Evolutionary conservation across 2,888 invertebrate genomes (phyloP), one percentile per base, ranked within the genome.

Genomic region (Calliopum simillimum): DNA sequence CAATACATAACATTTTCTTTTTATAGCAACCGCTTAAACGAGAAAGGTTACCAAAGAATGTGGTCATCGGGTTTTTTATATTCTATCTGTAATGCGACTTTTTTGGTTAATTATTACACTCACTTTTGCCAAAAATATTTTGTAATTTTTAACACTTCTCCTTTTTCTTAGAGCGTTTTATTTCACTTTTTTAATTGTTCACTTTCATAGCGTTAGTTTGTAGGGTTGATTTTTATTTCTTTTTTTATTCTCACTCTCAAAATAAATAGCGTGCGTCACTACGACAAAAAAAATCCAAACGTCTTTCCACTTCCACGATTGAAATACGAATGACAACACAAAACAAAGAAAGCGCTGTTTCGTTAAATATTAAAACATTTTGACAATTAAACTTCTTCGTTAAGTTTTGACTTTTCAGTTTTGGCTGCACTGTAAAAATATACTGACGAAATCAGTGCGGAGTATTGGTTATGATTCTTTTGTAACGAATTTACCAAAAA

Each of bases 281-380:
- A 62, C 19, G 1, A 0, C 8, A 11, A 8, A 49, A 43, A 14
- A 41, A 4, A 19, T 1, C 3, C 3, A 44, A 16, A 64, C 14
- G 21, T 47, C 21, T 43, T 33, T 19, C 23, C 19, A 49, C 49
- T 19, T 65, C 53, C 53, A 65, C 55, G 55, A 11, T 16, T 21
- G 16, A 55, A 65, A 65, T 14, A 56, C 65, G 65, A 65, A 65
- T 65, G 65, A 56, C 53, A 23, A 8, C 16, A 13, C 23, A 46
- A 58, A 66, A 16, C 25, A 66, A 25, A 56, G 11, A 33, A 5
- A 6, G n/a, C 16, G 12, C 4, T 61, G 19, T 25, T 21, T 63
- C 47, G 25, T 47, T 16, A 14, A 58, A 58, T 58, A 41, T 59
- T 43, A 41, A 59, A 59, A 2, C 23, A 33, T 3, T 25, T 21